Conservation (phyloP, 2,797 vertebrate species). For the Rhinogobio ventralis region DNA sequence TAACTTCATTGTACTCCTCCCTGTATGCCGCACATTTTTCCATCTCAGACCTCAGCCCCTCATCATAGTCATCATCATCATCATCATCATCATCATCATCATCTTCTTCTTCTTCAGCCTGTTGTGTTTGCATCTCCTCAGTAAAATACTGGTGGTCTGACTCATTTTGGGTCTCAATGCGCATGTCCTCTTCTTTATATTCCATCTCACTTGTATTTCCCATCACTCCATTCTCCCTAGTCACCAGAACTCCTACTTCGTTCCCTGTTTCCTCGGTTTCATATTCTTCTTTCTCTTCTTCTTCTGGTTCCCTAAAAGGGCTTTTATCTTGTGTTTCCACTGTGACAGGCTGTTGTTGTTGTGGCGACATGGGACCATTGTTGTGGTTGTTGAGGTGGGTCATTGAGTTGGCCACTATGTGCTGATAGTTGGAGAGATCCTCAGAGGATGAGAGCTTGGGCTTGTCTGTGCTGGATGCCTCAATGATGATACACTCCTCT, state of each 20-base stretch:
- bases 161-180: conserved; percentile 60
- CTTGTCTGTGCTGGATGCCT: conserved; percentile 63
- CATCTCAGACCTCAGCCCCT: conserved; percentile 24
- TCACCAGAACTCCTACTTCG: conserved; percentile 52
- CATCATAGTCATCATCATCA: conserved; percentile 16
- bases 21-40: conserved; percentile 59
- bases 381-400: conserved; percentile 83
- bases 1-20: conserved; percentile 51
- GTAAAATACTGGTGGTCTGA: conserved; percentile 66
- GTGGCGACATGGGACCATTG: conserved; percentile 45
- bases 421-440: conserved; percentile 82
- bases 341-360: conserved; percentile 65
- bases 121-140: conserved; percentile 64
- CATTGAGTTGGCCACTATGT: conserved; percentile 88
- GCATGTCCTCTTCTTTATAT: conserved; percentile 71
- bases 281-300: conserved; percentile 69
- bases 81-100: conserved; percentile 3
- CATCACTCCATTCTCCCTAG: conserved; percentile 69
- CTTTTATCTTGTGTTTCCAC: conserved; percentile 67
- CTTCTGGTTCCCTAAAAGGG: conserved; percentile 65
- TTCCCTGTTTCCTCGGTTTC: conserved; percentile 68
- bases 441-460: conserved; percentile 61
- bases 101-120: conserved; percentile 15
- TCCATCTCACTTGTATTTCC: conserved; percentile 67
- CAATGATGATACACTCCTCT: conserved; percentile 79